Conservation (phyloP, 2,888 invertebrate genomes). For the Stenurella melanura region DNA sequence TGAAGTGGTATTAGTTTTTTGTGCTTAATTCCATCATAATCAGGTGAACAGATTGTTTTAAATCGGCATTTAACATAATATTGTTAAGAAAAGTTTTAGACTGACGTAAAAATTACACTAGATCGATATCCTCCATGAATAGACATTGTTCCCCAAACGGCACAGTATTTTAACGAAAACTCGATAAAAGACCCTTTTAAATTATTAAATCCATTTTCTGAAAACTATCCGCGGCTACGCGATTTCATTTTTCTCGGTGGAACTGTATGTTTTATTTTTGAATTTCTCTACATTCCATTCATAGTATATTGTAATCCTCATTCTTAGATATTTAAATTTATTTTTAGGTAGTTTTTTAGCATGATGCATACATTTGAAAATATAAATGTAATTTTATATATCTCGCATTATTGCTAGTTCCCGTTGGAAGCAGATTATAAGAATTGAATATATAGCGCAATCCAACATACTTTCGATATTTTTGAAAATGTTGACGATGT, state of each 20-base stretch:
- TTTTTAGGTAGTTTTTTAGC: slow-evolving; percentile 37
- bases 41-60: background rate
- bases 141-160: slow-evolving; percentile 61
- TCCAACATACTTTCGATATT: slow-evolving; percentile 30
- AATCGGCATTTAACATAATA: background rate
- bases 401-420: slow-evolving; percentile 63
- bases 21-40: background rate
- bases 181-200: slow-evolving; percentile 34
- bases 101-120: background rate
- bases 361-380: slow-evolving; percentile 29
- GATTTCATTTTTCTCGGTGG: slow-evolving; percentile 42
- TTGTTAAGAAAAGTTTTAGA: background rate
- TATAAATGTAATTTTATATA: slow-evolving; percentile 51
- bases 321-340: slow-evolving; percentile 44
- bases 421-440: slow-evolving; percentile 54
- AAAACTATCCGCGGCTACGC: slow-evolving; percentile 50
- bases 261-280: slow-evolving; percentile 36
- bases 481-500: slow-evolving; percentile 23
- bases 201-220: slow-evolving; percentile 17
- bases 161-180: slow-evolving; percentile 40
- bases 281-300: slow-evolving; percentile 50
- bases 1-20: background rate
- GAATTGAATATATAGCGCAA: slow-evolving; percentile 47
- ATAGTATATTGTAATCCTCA: slow-evolving; percentile 51
- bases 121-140: slow-evolving; percentile 51